A percentile compares a stretch with the other conserved stretches of the same genome.
Conservation (phyloP, 2,797 vertebrate genomes). For the Gobionotothen gibberifrons region DNA sequence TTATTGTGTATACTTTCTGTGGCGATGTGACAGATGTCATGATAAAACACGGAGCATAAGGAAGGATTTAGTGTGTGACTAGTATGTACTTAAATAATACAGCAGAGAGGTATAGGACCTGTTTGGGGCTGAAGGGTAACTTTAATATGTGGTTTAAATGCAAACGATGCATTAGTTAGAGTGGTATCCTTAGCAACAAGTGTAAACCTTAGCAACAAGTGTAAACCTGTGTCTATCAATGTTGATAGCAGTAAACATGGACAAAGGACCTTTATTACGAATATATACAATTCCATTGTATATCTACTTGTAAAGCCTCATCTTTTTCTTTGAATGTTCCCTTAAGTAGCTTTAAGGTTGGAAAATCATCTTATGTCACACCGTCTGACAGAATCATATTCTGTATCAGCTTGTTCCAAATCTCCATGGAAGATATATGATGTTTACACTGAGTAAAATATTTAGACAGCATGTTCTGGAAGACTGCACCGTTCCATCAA, state of each 20-base stretch:
- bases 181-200: slow-evolving; percentile 9
- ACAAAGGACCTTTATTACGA: not conserved
- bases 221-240: not conserved
- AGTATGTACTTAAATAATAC: not conserved
- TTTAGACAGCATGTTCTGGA: slow-evolving; percentile 6
- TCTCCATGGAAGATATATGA: slow-evolving; percentile 17
- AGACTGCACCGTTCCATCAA: slow-evolving; percentile 11
- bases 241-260: not conserved
- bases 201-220: slow-evolving; percentile 10
- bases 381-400: slow-evolving; percentile 22
- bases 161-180: not conserved
- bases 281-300: not conserved
- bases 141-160: not conserved
- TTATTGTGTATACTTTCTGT: not conserved
- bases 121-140: not conserved
- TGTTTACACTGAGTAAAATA: slow-evolving; percentile 10
- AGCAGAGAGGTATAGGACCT: not conserved
- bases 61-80: not conserved
- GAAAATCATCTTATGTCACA: not conserved
- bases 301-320: not conserved
- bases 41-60: not conserved
- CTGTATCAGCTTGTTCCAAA: slow-evolving; percentile 15
- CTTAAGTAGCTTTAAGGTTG: not conserved
- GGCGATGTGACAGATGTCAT: not conserved
- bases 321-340: too few relatives aligned